Conservation (phyloP, 2,888 invertebrate species). For the Pinctada fucata region DNA sequence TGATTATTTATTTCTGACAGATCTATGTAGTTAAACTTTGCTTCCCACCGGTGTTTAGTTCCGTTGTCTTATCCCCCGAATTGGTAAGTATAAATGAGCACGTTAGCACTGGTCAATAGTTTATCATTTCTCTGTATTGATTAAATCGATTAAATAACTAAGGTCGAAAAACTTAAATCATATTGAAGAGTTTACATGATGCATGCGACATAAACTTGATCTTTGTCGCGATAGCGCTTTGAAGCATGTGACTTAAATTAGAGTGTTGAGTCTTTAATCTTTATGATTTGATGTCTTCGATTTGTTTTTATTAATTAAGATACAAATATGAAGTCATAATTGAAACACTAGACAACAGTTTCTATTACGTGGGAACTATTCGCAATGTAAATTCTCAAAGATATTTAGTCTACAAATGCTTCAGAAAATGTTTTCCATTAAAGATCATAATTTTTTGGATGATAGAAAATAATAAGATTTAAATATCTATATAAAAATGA, state of each 20-base stretch:
- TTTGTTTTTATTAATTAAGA: not conserved
- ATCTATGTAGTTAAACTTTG: not conserved
- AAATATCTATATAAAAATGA: too few species aligned
- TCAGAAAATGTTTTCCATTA: not conserved
- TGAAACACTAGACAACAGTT: not conserved
- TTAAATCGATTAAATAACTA: not conserved
- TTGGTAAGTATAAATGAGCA: not conserved
- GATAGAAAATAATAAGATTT: too few species aligned
- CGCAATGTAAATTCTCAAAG: not conserved
- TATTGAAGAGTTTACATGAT: not conserved
- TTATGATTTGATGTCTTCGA: not conserved
- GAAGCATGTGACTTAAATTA: not conserved
- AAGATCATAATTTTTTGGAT: too few species aligned
- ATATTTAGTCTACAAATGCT: not conserved
- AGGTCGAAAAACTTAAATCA: not conserved
- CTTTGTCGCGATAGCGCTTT: not conserved
- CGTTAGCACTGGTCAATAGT: not conserved
- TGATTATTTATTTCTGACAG: not conserved
- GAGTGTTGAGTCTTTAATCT: not conserved
- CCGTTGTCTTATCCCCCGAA: not conserved
- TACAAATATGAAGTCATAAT: not conserved
- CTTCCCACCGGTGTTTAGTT: constrained; percentile 1
- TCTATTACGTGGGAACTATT: not conserved
- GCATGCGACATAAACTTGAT: not conserved
- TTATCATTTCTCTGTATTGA: not conserved